A percentile compares a stretch with the other conserved stretches of the same genome.
phyloP scores from a whole-genome alignment of 1,140 invertebrate species.

The Trachymyrmex septentrionalis region DNA sequence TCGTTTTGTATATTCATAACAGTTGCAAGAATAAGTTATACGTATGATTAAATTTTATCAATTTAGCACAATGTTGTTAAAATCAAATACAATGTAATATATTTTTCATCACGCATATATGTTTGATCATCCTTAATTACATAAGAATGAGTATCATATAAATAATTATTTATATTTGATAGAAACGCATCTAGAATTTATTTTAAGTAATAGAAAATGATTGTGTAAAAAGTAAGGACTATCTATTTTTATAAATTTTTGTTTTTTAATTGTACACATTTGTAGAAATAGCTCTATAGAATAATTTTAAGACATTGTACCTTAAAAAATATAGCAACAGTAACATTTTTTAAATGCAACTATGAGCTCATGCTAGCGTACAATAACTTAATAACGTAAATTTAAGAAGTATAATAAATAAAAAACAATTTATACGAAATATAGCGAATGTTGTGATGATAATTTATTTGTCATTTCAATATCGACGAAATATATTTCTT shows the following conservation, averaged over 20 bases:
- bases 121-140: not conserved
- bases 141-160: not conserved
- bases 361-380: not conserved
- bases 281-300: not conserved
- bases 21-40: constrained; percentile 4
- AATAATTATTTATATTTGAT: not conserved
- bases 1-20: not conserved
- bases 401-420: constrained; percentile 14
- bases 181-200: constrained; percentile 1
- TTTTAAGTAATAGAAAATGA: constrained; percentile 15
- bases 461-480: constrained; percentile 51
- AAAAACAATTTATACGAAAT: constrained; percentile 30
- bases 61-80: not conserved
- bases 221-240: not conserved
- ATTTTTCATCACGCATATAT: not conserved
- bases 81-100: not conserved
- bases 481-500: constrained; percentile 3
- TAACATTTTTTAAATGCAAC: constrained; percentile 34
- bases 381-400: constrained; percentile 29
- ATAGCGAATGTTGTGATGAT: constrained; percentile 31
- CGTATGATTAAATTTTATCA: not conserved
- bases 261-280: constrained; percentile 14
- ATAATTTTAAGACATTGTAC: constrained; percentile 33
- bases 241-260: constrained; percentile 36
- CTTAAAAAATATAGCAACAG: not conserved